phyloP scores from a whole-genome alignment of 2,113 vertebrate species.

The Cettia cetti region DNA sequence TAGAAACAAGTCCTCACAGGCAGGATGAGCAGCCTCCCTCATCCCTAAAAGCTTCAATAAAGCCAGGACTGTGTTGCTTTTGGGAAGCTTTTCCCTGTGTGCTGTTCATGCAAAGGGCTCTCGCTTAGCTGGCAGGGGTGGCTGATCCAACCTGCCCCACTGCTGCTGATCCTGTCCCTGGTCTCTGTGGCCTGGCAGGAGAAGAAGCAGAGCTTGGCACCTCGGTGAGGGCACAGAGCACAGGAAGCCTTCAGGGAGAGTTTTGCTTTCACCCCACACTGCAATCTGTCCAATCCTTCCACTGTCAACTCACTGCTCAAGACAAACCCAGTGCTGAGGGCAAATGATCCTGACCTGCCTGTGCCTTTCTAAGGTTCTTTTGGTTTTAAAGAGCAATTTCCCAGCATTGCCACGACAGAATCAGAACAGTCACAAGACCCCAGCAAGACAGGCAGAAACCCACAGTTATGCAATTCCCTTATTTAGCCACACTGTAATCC shows the following conservation, averaged over 20 bases:
- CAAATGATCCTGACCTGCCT: not conserved
- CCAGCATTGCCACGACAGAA: not conserved
- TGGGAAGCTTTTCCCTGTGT: not conserved
- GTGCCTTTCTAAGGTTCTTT: not conserved
- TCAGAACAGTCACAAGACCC: not conserved
- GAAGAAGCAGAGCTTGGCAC: not conserved
- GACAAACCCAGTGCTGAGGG: not conserved
- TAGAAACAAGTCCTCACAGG: not conserved
- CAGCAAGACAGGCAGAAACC: constrained; percentile 1
- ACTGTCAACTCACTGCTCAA: not conserved
- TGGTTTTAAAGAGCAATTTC: not conserved
- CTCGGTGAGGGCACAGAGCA: not conserved
- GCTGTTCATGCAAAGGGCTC: not conserved
- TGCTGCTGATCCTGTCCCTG: not conserved
- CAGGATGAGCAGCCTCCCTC: not conserved
- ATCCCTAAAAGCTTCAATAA: not conserved
- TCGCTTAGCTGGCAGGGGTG: not conserved
- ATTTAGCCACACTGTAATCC: not conserved
- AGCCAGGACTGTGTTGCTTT: not conserved
- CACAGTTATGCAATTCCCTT: not conserved
- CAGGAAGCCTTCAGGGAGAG: not conserved
- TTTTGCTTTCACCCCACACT: not conserved
- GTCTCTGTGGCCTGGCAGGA: not conserved
- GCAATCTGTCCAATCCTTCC: not conserved
- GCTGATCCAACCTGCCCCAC: not conserved